Evolutionary conservation across 2,888 invertebrate species (phyloP).

Genomic region (Tipula confusa): DNA sequence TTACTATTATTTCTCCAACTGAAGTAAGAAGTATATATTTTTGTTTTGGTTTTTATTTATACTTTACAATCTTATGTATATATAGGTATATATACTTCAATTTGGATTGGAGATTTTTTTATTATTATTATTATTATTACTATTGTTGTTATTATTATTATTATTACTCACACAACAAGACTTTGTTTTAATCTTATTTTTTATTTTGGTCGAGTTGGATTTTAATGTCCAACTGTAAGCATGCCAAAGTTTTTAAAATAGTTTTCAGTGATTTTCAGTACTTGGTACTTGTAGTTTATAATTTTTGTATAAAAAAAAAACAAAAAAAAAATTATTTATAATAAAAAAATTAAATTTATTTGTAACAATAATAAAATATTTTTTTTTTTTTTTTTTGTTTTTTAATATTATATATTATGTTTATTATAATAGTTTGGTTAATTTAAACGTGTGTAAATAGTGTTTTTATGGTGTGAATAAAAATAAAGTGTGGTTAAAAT

Average conservation of each 20-base stretch:
- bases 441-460: background rate
- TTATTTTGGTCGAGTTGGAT: slow-evolving; percentile 30
- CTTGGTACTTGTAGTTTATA: slow-evolving; percentile 31
- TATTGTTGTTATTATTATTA: slow-evolving; percentile 26
- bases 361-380: background rate
- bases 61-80: background rate
- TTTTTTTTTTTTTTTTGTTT: background rate
- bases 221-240: slow-evolving; percentile 13
- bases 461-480: background rate
- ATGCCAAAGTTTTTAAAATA: slow-evolving; percentile 31
- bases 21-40: background rate
- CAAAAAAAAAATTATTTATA: background rate
- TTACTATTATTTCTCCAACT: slow-evolving; percentile 30
- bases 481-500: background rate
- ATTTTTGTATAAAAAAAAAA: background rate
- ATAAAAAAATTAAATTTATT: background rate
- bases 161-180: slow-evolving; percentile 26
- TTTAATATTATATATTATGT: no score
- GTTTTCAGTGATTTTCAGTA: slow-evolving; percentile 31
- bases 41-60: background rate
- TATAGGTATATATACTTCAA: slow-evolving; percentile 8
- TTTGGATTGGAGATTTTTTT: slow-evolving; percentile 30
- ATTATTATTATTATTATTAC: slow-evolving; percentile 26
- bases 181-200: slow-evolving; percentile 26
- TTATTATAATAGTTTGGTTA: slow-evolving; percentile 15